Conservation (phyloP, 2,888 invertebrate species). For the Dasysyrphus albostriatus region DNA sequence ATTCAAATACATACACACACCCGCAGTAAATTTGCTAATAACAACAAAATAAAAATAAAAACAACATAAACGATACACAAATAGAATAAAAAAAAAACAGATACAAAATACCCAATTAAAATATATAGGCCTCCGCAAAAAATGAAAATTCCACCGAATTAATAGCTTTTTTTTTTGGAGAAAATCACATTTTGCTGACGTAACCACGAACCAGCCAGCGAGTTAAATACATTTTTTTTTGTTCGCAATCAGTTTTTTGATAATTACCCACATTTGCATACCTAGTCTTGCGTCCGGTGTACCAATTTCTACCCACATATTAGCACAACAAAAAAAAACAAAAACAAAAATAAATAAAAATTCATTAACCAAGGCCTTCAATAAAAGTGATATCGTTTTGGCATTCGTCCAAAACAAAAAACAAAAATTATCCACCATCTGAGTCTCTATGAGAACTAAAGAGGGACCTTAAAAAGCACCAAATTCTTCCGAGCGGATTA, state of each 20-base stretch:
- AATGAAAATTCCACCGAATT: neutral
- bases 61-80: neutral
- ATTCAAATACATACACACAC: neutral
- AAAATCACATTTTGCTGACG: neutral
- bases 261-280: slow-evolving; percentile 28
- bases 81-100: neutral
- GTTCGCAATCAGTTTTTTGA: neutral
- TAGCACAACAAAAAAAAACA: slow-evolving; percentile 1
- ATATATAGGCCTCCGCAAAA: neutral
- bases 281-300: neutral
- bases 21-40: slow-evolving; percentile 4
- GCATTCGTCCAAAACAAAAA: slow-evolving; percentile 51
- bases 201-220: too few relatives aligned
- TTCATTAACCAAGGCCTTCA: slow-evolving; percentile 52
- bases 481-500: slow-evolving; percentile 16
- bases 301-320: neutral
- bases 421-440: neutral
- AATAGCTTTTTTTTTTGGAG: slow-evolving; percentile 2
- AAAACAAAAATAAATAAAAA: neutral
- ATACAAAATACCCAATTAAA: slow-evolving; percentile 13
- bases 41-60: neutral
- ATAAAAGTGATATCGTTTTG: slow-evolving; percentile 53
- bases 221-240: slow-evolving; percentile 11
- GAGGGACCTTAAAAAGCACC: slow-evolving; percentile 5
- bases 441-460: neutral